Evolutionary conservation across 2,113 vertebrate genomes (phyloP).

Genomic region (Grallaria varia): DNA sequence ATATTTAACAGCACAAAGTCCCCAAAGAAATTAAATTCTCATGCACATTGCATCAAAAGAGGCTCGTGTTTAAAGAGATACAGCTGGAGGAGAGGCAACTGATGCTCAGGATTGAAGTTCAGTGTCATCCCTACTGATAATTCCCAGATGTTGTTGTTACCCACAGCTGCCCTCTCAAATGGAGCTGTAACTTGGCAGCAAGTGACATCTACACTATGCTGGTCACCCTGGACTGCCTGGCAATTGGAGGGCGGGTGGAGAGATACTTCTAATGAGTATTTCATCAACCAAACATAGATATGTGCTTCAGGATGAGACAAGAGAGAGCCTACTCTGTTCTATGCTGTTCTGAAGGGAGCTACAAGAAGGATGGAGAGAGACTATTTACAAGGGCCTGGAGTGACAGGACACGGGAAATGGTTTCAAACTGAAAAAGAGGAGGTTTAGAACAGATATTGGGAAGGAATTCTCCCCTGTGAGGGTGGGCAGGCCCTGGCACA

Average conservation of each 20-base stretch:
- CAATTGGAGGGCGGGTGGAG: neutral
- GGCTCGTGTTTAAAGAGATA: neutral
- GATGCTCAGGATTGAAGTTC: neutral
- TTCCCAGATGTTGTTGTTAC: neutral
- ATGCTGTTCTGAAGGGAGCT: neutral
- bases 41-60: neutral
- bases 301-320: neutral
- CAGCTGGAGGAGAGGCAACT: neutral
- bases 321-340: neutral
- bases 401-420: neutral
- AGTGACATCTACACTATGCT: neutral
- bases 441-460: accelerated
- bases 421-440: neutral
- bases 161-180: neutral
- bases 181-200: neutral
- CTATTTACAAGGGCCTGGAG: neutral
- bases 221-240: neutral
- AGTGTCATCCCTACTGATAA: neutral
- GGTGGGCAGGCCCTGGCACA: neutral
- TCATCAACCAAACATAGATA: neutral
- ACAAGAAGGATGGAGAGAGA: neutral
- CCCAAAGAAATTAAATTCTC: neutral
- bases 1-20: neutral
- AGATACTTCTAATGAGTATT: neutral
- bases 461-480: accelerated